Conservation (phyloP, 2,113 vertebrate species). For the Rhadina sibilatrix region DNA sequence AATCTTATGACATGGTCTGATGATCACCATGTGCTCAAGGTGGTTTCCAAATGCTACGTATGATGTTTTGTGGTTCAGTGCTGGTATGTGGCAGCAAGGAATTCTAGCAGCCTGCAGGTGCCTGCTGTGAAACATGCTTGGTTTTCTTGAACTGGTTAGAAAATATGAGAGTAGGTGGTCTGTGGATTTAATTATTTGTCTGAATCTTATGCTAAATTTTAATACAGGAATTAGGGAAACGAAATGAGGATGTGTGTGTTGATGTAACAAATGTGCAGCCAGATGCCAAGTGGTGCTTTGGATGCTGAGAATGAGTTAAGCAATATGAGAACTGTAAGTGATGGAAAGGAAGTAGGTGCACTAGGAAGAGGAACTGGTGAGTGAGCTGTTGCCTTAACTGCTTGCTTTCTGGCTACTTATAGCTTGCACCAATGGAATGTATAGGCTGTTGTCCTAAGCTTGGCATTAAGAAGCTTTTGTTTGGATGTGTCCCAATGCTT, state of each 20-base stretch:
- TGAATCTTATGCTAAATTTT: not conserved
- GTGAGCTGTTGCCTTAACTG: not conserved
- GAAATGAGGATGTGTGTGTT: conserved; percentile 53
- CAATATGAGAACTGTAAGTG: conserved; percentile 21
- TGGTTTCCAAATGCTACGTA: not conserved
- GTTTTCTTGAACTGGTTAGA: not conserved
- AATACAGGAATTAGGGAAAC: conserved; percentile 19
- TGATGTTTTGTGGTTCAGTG: rapidly evolving
- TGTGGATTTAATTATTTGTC: not conserved
- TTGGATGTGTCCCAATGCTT: not conserved
- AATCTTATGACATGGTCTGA: not conserved
- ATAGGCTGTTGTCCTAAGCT: not conserved
- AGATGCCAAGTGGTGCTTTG: not conserved
- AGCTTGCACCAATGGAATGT: not conserved
- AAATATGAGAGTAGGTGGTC: not conserved
- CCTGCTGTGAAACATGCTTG: not conserved
- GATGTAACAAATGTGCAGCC: not conserved
- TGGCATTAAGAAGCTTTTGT: not conserved
- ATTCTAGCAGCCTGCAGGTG: not conserved
- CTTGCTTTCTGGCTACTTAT: not conserved
- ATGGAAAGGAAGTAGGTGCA: conserved; percentile 15
- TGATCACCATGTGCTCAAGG: not conserved
- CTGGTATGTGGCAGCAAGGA: not conserved
- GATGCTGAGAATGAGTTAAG: not conserved
- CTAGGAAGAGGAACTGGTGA: conserved; percentile 38